Conservation (phyloP, 2,888 invertebrate genomes). For the Meiosimyza decipiens region DNA sequence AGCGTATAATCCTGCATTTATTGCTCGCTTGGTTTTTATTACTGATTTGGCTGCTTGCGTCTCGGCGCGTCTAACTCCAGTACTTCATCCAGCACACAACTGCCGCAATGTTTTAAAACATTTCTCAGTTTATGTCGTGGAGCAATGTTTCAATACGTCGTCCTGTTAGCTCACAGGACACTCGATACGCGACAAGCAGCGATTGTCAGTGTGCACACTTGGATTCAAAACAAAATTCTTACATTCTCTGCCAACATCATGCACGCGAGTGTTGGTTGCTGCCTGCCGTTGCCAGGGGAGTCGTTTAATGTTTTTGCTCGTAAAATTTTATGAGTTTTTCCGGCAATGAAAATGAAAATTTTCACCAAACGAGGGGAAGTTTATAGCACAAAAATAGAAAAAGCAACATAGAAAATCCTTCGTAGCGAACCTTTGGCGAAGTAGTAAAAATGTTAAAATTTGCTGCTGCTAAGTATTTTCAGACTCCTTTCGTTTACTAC, state of each 20-base stretch:
- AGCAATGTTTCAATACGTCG: no score
- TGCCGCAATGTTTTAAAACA: no score
- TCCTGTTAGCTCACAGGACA: no score
- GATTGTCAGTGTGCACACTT: no score
- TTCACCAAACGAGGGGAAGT: slow-evolving; percentile 12
- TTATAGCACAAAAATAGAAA: neutral
- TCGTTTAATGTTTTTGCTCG: slow-evolving; percentile 60
- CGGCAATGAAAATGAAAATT: slow-evolving; percentile 37
- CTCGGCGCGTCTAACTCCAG: neutral
- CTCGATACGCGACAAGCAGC: no score
- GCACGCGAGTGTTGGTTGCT: slow-evolving; percentile 7
- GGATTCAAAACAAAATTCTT: neutral
- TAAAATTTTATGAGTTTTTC: slow-evolving; percentile 66
- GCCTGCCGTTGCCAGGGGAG: slow-evolving; percentile 47
- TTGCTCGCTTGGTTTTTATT: slow-evolving; percentile 8
- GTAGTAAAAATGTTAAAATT: neutral
- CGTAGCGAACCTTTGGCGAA: no score
- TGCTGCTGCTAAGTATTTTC: slow-evolving; percentile 8
- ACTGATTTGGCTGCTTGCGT: neutral
- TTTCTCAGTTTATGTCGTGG: no score
- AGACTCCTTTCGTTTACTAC: slow-evolving; percentile 11
- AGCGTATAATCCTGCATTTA: slow-evolving; percentile 5
- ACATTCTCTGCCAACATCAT: neutral
- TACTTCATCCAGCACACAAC: no score
- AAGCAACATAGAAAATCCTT: slow-evolving; percentile 10